Conservation (phyloP, 1,140 invertebrate genomes). For the Aphelinus atriplicis region DNA sequence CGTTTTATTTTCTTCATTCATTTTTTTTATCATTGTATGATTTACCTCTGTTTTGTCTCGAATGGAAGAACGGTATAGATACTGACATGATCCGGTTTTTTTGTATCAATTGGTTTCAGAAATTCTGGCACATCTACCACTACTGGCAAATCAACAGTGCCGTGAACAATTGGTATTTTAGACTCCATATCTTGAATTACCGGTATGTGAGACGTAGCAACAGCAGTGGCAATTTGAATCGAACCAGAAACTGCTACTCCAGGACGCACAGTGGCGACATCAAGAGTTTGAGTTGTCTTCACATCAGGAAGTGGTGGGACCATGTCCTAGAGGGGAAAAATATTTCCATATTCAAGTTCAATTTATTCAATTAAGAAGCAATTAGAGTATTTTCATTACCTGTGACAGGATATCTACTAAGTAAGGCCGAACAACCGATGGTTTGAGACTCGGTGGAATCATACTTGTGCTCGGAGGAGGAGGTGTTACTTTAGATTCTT, state of each 20-base stretch:
- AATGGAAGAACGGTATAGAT: conserved; percentile 61
- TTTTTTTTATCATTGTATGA: no score
- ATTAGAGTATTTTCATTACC: conserved; percentile 43
- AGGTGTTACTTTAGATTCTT: conserved; percentile 49
- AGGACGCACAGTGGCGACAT: conserved; percentile 55
- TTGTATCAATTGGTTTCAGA: conserved; percentile 49
- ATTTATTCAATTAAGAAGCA: neutral
- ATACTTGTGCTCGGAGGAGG: conserved; percentile 55
- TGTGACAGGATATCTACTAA: conserved; percentile 61
- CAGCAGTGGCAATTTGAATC: conserved; percentile 63
- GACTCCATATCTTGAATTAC: conserved; percentile 62
- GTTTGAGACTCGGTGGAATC: conserved; percentile 58
- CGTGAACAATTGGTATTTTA: conserved; percentile 63
- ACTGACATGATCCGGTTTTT: conserved; percentile 56
- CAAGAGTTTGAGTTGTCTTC: conserved; percentile 50
- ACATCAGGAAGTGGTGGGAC: conserved; percentile 56
- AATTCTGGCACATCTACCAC: conserved; percentile 58
- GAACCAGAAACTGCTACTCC: conserved; percentile 59
- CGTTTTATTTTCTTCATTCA: no score
- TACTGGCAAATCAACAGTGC: conserved; percentile 61
- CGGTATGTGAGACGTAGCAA: conserved; percentile 61
- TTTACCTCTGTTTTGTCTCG: conserved; percentile 57
- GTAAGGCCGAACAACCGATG: conserved; percentile 56
- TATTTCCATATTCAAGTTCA: neutral
- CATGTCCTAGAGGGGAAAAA: conserved; percentile 54